Evolutionary conservation across 2,888 invertebrate genomes (phyloP).

Genomic region (Caenorhabditis becei): DNA sequence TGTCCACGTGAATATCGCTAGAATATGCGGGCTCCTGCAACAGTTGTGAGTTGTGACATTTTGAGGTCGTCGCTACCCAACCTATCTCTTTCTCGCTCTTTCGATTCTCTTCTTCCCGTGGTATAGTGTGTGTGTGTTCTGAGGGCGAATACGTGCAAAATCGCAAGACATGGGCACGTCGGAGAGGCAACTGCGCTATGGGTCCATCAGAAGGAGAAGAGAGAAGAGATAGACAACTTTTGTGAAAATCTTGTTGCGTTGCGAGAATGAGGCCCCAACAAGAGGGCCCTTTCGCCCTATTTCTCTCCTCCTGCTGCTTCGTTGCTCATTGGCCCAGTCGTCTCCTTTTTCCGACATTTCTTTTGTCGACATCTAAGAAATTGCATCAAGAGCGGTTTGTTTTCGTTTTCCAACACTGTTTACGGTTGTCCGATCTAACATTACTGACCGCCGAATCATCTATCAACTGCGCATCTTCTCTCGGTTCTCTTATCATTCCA

Average conservation of each 20-base stretch:
- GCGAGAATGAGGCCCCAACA: conserved; percentile 32
- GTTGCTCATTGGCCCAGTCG: conserved; percentile 30
- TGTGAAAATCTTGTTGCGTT: conserved; percentile 49
- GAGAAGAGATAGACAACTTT: conserved; percentile 52
- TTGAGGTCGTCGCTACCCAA: conserved; percentile 16
- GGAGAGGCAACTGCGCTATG: conserved; percentile 54
- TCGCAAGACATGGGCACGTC: conserved; percentile 43
- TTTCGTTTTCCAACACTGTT: background rate
- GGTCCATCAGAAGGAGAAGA: conserved; percentile 52
- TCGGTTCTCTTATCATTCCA: conserved; percentile 25
- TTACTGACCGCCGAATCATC: conserved; percentile 37
- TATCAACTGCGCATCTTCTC: conserved; percentile 41
- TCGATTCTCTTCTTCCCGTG: conserved; percentile 24
- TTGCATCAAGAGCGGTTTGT: background rate
- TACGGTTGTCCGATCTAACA: conserved; percentile 8
- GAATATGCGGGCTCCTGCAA: background rate
- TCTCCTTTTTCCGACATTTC: conserved; percentile 18
- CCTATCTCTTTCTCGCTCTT: conserved; percentile 5
- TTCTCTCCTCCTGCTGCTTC: conserved; percentile 6
- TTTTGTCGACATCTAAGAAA: conserved; percentile 3
- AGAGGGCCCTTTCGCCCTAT: conserved; percentile 9
- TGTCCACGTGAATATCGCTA: conserved; percentile 11
- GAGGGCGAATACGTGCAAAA: conserved; percentile 64
- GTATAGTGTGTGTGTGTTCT: conserved; percentile 48
- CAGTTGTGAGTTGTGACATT: conserved; percentile 56